Conservation (phyloP, 2,888 invertebrate species). For the Amphipoea lucens region DNA sequence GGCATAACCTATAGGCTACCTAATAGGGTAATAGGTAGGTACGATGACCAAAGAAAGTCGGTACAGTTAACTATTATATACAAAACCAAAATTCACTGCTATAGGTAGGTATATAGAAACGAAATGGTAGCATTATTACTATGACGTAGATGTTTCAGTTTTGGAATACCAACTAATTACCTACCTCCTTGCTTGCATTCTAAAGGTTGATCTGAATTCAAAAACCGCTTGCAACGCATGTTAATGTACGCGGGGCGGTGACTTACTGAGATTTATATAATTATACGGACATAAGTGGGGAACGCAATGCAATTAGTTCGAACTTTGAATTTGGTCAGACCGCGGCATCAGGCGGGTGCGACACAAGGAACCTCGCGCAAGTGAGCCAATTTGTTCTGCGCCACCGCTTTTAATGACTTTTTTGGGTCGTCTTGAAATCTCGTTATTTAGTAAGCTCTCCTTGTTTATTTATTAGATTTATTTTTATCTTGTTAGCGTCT, state of each 20-base stretch:
- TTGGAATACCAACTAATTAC: constrained; percentile 12
- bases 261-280: constrained; percentile 66
- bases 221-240: constrained; percentile 29
- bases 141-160: not conserved
- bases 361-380: constrained; percentile 62
- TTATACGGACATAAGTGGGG: constrained; percentile 64
- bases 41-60: not conserved
- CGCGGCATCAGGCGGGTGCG: constrained; percentile 53
- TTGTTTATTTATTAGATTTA: constrained; percentile 69
- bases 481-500: constrained; percentile 61
- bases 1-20: no score
- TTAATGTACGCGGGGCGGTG: constrained; percentile 35
- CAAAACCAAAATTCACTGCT: not conserved
- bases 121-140: not conserved
- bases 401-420: constrained; percentile 75
- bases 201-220: constrained; percentile 23
- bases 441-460: constrained; percentile 69
- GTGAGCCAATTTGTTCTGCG: constrained; percentile 77
- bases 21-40: not conserved
- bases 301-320: constrained; percentile 71
- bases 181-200: constrained; percentile 15
- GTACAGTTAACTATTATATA: not conserved
- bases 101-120: not conserved
- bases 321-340: constrained; percentile 69
- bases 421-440: constrained; percentile 71